Evolutionary conservation across 2,797 vertebrate species (phyloP), one percentile per base, ranked within the genome.

Genomic region (Acanthurus lineatus): DNA sequence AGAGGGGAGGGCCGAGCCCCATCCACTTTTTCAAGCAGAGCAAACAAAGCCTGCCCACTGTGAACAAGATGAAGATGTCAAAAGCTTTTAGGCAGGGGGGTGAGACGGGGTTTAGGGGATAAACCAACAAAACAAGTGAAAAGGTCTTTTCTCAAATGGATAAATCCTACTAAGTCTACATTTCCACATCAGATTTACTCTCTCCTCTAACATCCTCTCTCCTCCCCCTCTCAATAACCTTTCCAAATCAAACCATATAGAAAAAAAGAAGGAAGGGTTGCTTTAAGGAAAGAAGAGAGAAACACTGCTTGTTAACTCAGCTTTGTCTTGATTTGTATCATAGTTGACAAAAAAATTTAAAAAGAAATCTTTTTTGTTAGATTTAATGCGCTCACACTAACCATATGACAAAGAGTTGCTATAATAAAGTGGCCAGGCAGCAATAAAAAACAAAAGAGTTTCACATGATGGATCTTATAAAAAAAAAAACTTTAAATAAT

Each of bases 1-100:
- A 96, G 97, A 96, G 97, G 96, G 96, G 95, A 95, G 96, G 96
- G 96, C 96, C 93, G 94, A 90, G 96, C 97, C 96, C 97, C 96
- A 96, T 96, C 96, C 97, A 96, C 96, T 97, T 96, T 96, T 97
- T 96, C 96, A 96, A 97, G 97, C 96, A 97, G 97, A 97, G 96
- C 97, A 98, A 99, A 99, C 97, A 99, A 99, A 98, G 97, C 96
- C 96, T 92, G 96, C 98, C 97, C 93, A 95, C 95, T 96, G 95
- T 95, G 95, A 96, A 95, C 92, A 94, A 95, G 98, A 99, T 99
- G 98, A 99, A 98, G 97, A 99, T 98, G 98, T 99, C 98, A 99
- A 96, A 96, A 98, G 97, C 97, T 98, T 97, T 96, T 92, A 92
- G 94, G 93, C 82, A 77, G 87, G 92, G 88, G 87, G 90, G 91